Base-by-base conservation (phyloP, 2,113 vertebrate genomes). In the Psettodes erumei region DNA sequence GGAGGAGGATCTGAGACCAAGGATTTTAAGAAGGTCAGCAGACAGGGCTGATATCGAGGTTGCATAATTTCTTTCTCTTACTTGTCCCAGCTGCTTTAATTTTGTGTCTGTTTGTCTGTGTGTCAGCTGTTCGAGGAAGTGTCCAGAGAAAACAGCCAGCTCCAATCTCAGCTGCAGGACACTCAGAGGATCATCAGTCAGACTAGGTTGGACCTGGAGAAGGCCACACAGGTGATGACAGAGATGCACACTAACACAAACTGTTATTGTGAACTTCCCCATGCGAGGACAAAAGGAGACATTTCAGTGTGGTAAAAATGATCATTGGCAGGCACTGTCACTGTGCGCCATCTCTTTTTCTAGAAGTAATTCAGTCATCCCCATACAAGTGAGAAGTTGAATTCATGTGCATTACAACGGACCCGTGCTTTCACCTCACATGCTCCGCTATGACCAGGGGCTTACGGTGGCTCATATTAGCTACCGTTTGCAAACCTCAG, bases 111-210 rank as follows among this genome's bases (percentile, higher is more conserved):
- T 21, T 1, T 55, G 4, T 79, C 30, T 60, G 51, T 76, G 18
- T 75, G 12, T 55, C 85, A 95, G 94, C 51, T 95, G 78, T 95
- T 95, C 72, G 94, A 95, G 61, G 93, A 94, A 18, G 76, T 95
- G 25, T 93, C 93, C 71, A 90, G 92, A 82, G 92, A 95, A 86
- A 95, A 95, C 86, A 86, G 85, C 64, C 92, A 92, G 74, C 94
- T 95, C 64, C 94, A 95, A 77, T 83, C 92, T 43, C 95, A 95
- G 85, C 92, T 95, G 59, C 94, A 94, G 85, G 95, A 95, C 62
- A 94, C 94, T 43, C 94, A 95, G 86, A 91, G 93, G 86, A 87
- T 90, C 18, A 77, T 95, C 63, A 92, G 81, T 67, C 90, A 95
- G 77, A 95, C 94, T 55, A 88, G 93, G 66, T 48, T 94, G 86